Percentiles rank a stretch among this genome's conserved stretches.
These are phyloP conservation scores for Cygnus buccinator DNA, from an alignment of 2,113 vertebrate species.

Conservation along the genomic window DNA sequence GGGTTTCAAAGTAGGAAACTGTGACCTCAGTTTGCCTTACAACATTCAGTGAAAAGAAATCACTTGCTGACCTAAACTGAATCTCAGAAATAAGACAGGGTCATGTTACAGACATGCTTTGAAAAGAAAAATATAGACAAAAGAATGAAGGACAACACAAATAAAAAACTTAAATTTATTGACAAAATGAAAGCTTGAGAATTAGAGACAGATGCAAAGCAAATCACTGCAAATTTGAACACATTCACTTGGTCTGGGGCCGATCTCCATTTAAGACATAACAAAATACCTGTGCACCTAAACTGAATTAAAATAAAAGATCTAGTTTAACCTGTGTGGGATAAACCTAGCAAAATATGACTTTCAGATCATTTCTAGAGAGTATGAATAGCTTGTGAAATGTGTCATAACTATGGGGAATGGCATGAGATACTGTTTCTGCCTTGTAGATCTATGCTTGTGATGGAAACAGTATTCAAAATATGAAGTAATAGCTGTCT, in stretches of 20 bases:
- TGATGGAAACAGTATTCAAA: background rate
- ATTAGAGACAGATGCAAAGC: background rate
- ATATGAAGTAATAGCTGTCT: background rate
- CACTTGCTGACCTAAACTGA: background rate
- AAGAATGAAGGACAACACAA: background rate
- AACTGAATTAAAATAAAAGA: background rate
- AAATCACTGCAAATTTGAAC: background rate
- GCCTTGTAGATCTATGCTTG: background rate
- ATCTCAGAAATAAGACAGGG: background rate
- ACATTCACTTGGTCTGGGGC: background rate
- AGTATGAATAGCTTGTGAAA: background rate
- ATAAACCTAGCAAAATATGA: background rate
- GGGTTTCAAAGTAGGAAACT: background rate
- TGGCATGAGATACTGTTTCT: background rate
- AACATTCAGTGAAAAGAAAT: background rate
- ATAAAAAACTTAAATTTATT: background rate
- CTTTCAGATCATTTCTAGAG: background rate
- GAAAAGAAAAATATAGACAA: background rate
- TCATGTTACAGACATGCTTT: background rate
- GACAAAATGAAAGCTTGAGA: background rate
- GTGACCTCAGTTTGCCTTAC: background rate
- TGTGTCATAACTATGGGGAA: background rate
- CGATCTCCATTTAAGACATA: background rate
- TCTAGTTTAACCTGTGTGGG: background rate
- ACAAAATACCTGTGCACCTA: background rate